Conservation (phyloP, 2,888 invertebrate genomes). For the Agrotis puta region DNA sequence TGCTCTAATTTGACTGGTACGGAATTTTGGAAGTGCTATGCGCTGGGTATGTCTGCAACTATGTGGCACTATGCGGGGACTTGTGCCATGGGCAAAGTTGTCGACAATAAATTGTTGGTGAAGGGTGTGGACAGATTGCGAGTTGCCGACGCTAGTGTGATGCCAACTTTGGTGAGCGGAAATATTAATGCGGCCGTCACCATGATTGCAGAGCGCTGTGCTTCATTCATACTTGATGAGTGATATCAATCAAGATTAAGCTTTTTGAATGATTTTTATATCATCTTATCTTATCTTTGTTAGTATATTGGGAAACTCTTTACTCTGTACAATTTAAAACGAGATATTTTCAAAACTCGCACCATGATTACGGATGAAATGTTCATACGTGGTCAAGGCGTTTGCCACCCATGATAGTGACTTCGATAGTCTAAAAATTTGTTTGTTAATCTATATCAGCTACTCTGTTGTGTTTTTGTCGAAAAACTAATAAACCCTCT, state of each 20-base stretch:
- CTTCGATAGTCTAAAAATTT: no score
- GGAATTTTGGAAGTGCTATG: constrained; percentile 64
- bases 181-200: constrained; percentile 43
- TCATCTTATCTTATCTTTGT: not conserved
- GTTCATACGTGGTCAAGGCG: no score
- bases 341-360: no score
- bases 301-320: no score
- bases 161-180: constrained; percentile 41
- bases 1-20: constrained; percentile 47
- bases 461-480: no score
- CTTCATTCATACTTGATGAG: not conserved
- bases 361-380: no score
- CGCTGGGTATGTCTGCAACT: constrained; percentile 53
- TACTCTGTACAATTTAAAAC: no score
- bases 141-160: constrained; percentile 32
- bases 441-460: no score
- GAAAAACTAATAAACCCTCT: no score
- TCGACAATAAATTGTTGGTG: constrained; percentile 55
- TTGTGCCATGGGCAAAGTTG: constrained; percentile 61
- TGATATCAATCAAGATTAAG: not conserved
- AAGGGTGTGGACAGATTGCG: constrained; percentile 46
- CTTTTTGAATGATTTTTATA: not conserved
- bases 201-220: constrained; percentile 32
- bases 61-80: constrained; percentile 67
- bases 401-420: no score